Evolutionary conservation across 1,140 invertebrate species (phyloP), one percentile per base, ranked within the genome.

Genomic region (Brachystomella parvula): DNA sequence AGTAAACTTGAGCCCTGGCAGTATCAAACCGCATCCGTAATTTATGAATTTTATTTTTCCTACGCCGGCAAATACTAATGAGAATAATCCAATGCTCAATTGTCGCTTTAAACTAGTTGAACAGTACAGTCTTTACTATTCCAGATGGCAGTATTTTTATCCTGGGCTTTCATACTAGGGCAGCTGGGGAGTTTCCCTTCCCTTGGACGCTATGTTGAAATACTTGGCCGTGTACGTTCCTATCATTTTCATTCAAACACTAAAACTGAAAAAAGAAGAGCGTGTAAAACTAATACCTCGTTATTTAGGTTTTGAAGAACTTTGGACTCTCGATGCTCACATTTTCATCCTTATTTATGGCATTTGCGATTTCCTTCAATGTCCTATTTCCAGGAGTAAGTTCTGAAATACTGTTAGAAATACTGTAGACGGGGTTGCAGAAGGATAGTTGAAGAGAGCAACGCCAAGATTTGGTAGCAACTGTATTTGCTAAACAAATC

Each of bases 191-290:
- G 88, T 62, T 90, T 92, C 77, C 89, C 89, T 56, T 86, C 87
- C 71, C 89, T 90, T 74, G 89, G 89, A 0, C 79, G 90, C 1
- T 90, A 90, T 71, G 84, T 92, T 3, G 88, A 90, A 78, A 90
- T 90, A 87, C 89, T 90, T 74, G 87, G 87, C 6, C 88, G 78
- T 80, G 88, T 89, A 44, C 65, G 65, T 63, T 33, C 31, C 2
- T 31, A 58, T 64, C 58, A n/a, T n/a, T 19, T 31, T 35, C 3
- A 39, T 47, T n/a, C 6, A n/a, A 24, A 63, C 29, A 30, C 24
- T 28, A 17, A 33, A 3, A 2, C 19, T 33, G 3, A 26, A 15
- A 3, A 56, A 19, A 12, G 1, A 29, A 33, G 17, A 60, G 19
- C 33, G 2, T 39, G 1, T 1, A 61, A 24, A 39, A 61, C 2